A percentile compares a stretch with the other conserved stretches of the same genome.
Conservation (phyloP, 2,797 vertebrate genomes). For the Gallinago stenura region DNA sequence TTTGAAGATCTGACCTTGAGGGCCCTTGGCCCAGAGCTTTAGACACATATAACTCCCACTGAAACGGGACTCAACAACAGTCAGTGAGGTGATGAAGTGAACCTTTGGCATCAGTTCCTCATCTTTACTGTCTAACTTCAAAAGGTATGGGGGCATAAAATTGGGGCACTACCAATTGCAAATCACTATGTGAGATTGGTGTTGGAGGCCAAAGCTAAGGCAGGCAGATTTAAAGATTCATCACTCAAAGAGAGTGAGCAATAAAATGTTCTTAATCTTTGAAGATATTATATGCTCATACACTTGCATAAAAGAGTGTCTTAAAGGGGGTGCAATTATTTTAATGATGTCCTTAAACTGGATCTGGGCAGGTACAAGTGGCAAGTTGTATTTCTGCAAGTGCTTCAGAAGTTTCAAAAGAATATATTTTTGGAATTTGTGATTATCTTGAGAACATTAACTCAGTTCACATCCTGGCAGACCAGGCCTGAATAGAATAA, state of each 20-base stretch:
- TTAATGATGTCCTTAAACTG: background rate
- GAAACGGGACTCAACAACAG: background rate
- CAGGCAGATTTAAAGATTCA: background rate
- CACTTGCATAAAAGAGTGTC: background rate
- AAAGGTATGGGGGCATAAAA: background rate
- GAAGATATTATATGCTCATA: background rate
- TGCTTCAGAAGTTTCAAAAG: background rate
- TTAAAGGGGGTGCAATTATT: background rate
- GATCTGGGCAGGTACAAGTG: background rate
- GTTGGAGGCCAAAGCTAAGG: background rate
- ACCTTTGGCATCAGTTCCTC: background rate
- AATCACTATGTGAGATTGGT: background rate
- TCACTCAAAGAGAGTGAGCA: background rate
- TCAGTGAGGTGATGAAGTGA: background rate
- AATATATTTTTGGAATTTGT: background rate
- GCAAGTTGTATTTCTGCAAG: background rate
- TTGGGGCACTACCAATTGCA: background rate
- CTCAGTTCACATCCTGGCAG: background rate
- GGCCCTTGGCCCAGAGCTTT: background rate
- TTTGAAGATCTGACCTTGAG: background rate
- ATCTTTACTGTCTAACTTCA: background rate
- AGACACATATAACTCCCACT: background rate
- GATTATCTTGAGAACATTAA: background rate
- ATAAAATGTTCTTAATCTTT: background rate
- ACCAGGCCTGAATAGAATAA: background rate